phyloP scores from a whole-genome alignment of 2,113 vertebrate species.

The Toxostoma redivivum region DNA sequence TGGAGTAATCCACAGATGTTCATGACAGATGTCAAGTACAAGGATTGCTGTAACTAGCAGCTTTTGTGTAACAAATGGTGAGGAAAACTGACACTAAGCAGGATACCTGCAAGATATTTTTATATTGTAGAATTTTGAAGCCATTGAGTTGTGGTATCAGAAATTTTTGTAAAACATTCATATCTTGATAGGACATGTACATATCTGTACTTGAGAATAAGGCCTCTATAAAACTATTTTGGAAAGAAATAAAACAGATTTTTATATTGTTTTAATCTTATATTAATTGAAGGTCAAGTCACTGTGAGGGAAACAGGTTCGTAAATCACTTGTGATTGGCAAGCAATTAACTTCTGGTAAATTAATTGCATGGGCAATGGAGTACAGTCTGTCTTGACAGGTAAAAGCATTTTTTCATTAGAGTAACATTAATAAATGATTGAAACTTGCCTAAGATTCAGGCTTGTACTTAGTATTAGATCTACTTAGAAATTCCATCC shows the following conservation, averaged over 20 bases:
- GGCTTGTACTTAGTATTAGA: not conserved
- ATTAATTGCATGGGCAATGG: not conserved
- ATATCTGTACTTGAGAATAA: not conserved
- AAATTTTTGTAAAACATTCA: not conserved
- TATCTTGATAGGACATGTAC: not conserved
- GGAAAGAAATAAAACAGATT: not conserved
- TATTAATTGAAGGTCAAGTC: not conserved
- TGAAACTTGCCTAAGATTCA: not conserved
- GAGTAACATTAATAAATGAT: not conserved
- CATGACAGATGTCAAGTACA: not conserved
- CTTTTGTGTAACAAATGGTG: not conserved
- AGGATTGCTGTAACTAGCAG: not conserved
- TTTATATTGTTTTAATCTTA: not conserved
- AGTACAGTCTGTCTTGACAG: not conserved
- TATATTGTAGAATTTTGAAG: not conserved
- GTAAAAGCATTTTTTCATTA: not conserved
- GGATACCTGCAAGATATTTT: not conserved
- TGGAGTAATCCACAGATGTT: not conserved
- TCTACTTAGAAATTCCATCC: not conserved
- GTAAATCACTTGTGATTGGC: not conserved
- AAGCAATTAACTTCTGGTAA: not conserved
- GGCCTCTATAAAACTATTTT: not conserved
- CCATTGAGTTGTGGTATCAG: not conserved
- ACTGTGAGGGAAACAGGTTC: not conserved
- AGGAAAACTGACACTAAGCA: not conserved